These are phyloP conservation scores for Sycophila texana DNA, from an alignment of 2,888 invertebrate species.

Conservation along the genomic window DNA sequence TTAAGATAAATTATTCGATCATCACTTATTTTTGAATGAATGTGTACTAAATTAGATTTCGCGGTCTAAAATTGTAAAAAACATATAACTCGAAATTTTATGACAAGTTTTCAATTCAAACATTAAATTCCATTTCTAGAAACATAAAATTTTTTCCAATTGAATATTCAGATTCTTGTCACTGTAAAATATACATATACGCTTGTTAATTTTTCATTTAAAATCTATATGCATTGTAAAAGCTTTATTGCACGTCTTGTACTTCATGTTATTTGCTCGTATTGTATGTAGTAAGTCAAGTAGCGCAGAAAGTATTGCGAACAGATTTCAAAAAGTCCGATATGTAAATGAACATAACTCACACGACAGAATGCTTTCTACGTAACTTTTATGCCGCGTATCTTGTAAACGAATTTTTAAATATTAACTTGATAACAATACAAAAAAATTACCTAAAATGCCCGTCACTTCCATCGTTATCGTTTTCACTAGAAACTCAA, in stretches of 20 bases:
- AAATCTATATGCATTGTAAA: not conserved
- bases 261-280: slow-evolving; percentile 20
- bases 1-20: no score
- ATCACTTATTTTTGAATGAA: no score
- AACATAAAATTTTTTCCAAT: no score
- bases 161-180: no score
- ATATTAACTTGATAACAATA: not conserved
- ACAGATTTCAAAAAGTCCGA: slow-evolving; percentile 36
- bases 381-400: slow-evolving; percentile 2
- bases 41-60: no score
- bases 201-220: no score
- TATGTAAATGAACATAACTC: slow-evolving; percentile 42
- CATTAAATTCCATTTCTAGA: no score
- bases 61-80: no score
- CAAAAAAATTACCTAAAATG: not conserved
- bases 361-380: slow-evolving; percentile 29
- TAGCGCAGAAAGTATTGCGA: slow-evolving; percentile 17
- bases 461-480: not conserved
- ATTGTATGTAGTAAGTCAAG: not conserved
- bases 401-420: slow-evolving; percentile 10
- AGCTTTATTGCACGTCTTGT: not conserved
- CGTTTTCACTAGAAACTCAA: no score
- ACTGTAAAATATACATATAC: no score
- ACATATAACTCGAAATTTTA: no score
- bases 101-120: no score